Percentiles rank a stretch among this genome's conserved stretches.
Evolutionary conservation across 2,797 vertebrate species (phyloP).

Genomic region (Gila robusta): DNA sequence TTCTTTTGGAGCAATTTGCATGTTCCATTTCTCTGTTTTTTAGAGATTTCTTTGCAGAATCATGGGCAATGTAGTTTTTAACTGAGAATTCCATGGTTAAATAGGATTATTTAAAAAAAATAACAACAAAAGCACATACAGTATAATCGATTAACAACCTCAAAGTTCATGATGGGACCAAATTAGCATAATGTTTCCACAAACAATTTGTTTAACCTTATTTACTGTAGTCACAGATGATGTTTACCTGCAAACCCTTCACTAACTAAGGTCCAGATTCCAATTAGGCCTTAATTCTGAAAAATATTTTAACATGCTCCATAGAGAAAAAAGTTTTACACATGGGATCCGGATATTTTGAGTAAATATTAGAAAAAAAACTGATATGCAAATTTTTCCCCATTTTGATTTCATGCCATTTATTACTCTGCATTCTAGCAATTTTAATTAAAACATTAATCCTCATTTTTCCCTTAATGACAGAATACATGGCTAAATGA

Average conservation of each 20-base stretch:
- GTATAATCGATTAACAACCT: not conserved
- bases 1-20: not conserved
- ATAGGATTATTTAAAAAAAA: not conserved
- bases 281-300: not conserved
- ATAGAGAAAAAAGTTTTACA: too few relatives aligned
- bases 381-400: not conserved
- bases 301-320: not conserved
- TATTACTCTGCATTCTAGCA: not conserved
- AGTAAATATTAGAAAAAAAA: not conserved
- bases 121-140: not conserved
- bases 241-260: not conserved
- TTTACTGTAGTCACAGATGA: not conserved
- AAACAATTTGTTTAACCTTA: not conserved
- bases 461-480: not conserved
- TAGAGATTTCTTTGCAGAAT: not conserved
- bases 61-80: not conserved
- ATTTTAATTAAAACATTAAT: conserved; percentile 10
- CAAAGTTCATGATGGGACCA: not conserved
- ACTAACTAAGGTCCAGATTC: not conserved
- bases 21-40: not conserved
- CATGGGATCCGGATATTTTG: not conserved
- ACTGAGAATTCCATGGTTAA: not conserved
- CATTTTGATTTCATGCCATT: not conserved
- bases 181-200: not conserved
- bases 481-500: not conserved